Base-by-base conservation (phyloP, 2,797 vertebrate species). In the Apogon hyalosoma region DNA sequence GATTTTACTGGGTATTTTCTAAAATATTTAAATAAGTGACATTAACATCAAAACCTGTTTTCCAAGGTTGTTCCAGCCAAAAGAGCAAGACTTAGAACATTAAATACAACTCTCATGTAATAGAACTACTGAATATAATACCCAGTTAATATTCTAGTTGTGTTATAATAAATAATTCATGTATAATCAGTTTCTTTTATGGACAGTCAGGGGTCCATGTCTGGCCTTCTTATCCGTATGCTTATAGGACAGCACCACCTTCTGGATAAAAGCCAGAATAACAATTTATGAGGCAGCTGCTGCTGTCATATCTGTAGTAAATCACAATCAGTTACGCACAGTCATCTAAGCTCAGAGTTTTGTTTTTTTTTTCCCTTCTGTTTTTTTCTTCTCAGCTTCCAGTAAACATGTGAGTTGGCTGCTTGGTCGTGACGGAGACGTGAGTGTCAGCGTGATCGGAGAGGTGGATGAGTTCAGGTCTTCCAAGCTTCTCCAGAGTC, bases 391-490 rank as follows among this genome's bases (percentile, higher is more conserved):
- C 53, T 21, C 66, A 91, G 89, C 15, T 14, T 66, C 73, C 64
- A 74, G 54, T 8, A 91, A 93, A 70, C 84, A 82, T 0, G 86
- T 90, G 75, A 84, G 60, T 49, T 95, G 94, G 94, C 86, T 93
- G 18, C 85, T 93, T 2, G 93, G 93, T 2, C 88, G 86, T 3
- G 94, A 95, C 11, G 94, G 94, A n/a, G 93, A 94, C 4, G 90
- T 95, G 46, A 88, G 93, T 43, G 92, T 94, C 67, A 74, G 56
- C 0, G 74, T 94, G 47, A 94, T 95, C 1, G 93, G 93, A 43
- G 93, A 93, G 66, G 45, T 84, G 73, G 91, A 93, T 1, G 92
- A 93, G 40, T 77, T 93, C 75, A 88, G 83, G 69, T 88, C 93
- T 38, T 92, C 90, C 43, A 91, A 91, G 75, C 85, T 93, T 36